A percentile compares a stretch with the other conserved stretches of the same genome.
These are phyloP conservation scores for Thomomys bottae DNA, from an alignment of 2,113 vertebrate genomes.

Conservation along the genomic window DNA sequence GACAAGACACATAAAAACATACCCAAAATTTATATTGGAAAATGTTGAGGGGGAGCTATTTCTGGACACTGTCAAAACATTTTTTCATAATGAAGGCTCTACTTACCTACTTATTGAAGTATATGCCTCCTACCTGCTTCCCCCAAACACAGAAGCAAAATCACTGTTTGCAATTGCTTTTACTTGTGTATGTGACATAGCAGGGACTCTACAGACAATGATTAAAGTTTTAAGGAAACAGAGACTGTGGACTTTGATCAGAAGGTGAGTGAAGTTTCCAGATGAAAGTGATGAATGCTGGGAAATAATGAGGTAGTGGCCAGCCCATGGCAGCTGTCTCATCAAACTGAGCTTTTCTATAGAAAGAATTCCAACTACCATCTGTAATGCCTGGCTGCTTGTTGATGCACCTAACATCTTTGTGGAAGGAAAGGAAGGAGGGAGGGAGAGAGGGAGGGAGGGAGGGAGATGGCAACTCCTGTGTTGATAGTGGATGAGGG, in stretches of 20 bases:
- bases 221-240: slow-evolving; percentile 51
- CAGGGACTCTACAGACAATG: neutral
- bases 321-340: neutral
- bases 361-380: neutral
- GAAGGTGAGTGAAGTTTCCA: slow-evolving; percentile 53
- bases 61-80: neutral
- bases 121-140: neutral
- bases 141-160: neutral
- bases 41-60: neutral
- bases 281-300: neutral
- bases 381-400: neutral
- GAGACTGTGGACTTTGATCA: slow-evolving; percentile 68
- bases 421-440: neutral
- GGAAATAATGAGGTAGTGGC: neutral
- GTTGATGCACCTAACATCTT: neutral
- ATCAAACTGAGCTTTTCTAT: slow-evolving; percentile 19
- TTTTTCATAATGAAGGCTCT: neutral
- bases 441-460: neutral
- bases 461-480: neutral
- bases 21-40: neutral
- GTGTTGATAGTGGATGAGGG: rapidly evolving
- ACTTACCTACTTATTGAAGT: neutral
- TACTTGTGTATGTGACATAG: neutral
- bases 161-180: neutral
- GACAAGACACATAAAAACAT: slow-evolving; percentile 12